phyloP scores from a whole-genome alignment of 2,888 invertebrate genomes.

The Branchipolynoe longqiensis region DNA sequence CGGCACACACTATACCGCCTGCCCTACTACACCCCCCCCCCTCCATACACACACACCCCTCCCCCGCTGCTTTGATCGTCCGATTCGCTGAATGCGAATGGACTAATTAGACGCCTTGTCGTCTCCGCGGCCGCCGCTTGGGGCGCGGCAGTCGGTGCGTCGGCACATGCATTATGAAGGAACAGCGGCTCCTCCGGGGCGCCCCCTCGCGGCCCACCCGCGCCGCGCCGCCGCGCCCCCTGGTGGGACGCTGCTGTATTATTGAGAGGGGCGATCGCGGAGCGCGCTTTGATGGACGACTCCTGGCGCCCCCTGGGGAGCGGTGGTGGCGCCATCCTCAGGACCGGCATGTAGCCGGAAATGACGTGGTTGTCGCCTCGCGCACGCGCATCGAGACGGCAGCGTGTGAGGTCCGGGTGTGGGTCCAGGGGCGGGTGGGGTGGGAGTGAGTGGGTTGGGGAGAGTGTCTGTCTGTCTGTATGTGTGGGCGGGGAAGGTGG shows the following conservation, averaged over 20 bases:
- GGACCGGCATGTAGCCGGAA: slow-evolving; percentile 1
- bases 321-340: neutral
- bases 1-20: too few relatives aligned
- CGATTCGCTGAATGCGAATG: slow-evolving; percentile 1
- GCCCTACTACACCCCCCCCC: neutral
- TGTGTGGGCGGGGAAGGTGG: neutral
- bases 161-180: slow-evolving; percentile 24
- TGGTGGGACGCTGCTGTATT: neutral
- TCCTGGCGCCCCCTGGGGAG: slow-evolving; percentile 6
- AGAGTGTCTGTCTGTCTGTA: neutral
- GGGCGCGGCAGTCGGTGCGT: slow-evolving; percentile 10
- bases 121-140: neutral
- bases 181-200: neutral
- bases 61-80: neutral
- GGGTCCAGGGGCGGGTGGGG: neutral
- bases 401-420: neutral
- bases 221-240: neutral
- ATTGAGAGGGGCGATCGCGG: slow-evolving; percentile 11
- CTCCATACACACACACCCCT: neutral
- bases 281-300: slow-evolving; percentile 42
- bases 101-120: slow-evolving; percentile 47
- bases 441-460: neutral
- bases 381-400: neutral
- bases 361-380: slow-evolving; percentile 15
- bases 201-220: neutral